Percentiles rank a stretch among this genome's conserved stretches.
These are phyloP conservation scores for Geodia barretti DNA, from an alignment of 37 sponge, comb jelly and placozoan genomes.

Conservation along the genomic window DNA sequence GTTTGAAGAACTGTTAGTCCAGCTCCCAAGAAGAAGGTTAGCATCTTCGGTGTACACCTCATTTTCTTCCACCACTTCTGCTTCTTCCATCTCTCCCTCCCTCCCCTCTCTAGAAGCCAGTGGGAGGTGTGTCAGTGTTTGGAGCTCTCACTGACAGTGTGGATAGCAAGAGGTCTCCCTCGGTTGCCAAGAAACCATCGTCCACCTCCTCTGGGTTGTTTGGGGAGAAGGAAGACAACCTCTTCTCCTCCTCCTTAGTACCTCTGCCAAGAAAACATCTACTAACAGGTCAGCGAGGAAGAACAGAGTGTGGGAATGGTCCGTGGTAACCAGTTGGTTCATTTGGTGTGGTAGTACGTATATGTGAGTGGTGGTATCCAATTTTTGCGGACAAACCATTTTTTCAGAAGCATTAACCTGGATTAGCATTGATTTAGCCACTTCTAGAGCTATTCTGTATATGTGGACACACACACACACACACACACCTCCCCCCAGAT, in stretches of 20 bases:
- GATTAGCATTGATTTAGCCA: too few species aligned
- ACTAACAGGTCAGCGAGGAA: too few species aligned
- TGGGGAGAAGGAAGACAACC: constrained; percentile 47
- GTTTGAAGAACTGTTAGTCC: background rate
- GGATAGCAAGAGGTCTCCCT: background rate
- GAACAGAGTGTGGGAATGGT: too few species aligned
- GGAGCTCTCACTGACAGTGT: constrained; percentile 29
- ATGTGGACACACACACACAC: too few species aligned
- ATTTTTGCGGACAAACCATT: too few species aligned
- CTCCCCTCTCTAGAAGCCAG: constrained; percentile 56
- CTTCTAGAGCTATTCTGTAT: too few species aligned
- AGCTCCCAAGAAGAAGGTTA: background rate
- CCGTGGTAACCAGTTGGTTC: too few species aligned
- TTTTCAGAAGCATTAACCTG: too few species aligned
- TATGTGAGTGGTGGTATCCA: too few species aligned
- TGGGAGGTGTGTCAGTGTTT: constrained; percentile 83
- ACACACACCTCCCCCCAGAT: too few species aligned
- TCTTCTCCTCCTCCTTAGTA: constrained; percentile 18
- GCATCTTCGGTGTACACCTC: background rate
- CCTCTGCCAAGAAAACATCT: too few species aligned
- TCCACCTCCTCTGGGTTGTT: constrained; percentile 31
- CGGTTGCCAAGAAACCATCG: background rate
- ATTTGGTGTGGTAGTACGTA: too few species aligned
- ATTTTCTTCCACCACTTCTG: background rate
- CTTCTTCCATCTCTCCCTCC: background rate